Evolutionary conservation across 1,140 invertebrate species (phyloP), one percentile per base, ranked within the genome.

Genomic region (Drosophila jambulina): DNA sequence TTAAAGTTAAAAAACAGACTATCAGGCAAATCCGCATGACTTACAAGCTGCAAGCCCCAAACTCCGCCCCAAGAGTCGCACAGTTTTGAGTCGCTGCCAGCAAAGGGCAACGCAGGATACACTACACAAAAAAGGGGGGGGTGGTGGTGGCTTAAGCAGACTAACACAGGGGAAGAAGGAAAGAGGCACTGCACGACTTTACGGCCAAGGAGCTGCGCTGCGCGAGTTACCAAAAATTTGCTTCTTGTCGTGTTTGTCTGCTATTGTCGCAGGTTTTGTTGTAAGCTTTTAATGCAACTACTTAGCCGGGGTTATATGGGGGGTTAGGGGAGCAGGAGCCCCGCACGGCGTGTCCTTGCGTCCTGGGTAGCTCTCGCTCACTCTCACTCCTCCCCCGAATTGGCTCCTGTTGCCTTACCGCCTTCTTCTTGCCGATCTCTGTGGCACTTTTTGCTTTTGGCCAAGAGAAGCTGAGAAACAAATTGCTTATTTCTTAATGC

Each of bases 401-500:
- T 78, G 72, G 77, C 84, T 82, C 43, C 29, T 70, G 67, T 65
- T 54, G 51, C 51, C 51, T 13, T 36, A 13, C 34, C 32, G 32
- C 32, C 32, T 34, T 34, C n/a, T 62, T 58, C 34, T 49, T 7
- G 58, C 43, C 45, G 62, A 68, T 80, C 59, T 78, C 21, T 38
- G 15, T 61, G 75, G 19, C 27, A 43, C 46, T 75, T 85, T 84
- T 86, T 85, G 82, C 68, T 69, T 64, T 46, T 36, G 46, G 49
- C 34, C 29, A 34, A 54, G 19, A 36, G 45, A 17, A 62, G 60
- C 68, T 71, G 45, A 80, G 59, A 80, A 60, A 64, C 70, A 88
- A 88, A 90, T 88, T 88, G 85, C 80, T 90, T 81, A 90, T 88
- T 88, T 88, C 85, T 88, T 88, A 88, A 88, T 88, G 85, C 85